phyloP scores from a whole-genome alignment of 2,888 invertebrate genomes.

The Euproctis similis region DNA sequence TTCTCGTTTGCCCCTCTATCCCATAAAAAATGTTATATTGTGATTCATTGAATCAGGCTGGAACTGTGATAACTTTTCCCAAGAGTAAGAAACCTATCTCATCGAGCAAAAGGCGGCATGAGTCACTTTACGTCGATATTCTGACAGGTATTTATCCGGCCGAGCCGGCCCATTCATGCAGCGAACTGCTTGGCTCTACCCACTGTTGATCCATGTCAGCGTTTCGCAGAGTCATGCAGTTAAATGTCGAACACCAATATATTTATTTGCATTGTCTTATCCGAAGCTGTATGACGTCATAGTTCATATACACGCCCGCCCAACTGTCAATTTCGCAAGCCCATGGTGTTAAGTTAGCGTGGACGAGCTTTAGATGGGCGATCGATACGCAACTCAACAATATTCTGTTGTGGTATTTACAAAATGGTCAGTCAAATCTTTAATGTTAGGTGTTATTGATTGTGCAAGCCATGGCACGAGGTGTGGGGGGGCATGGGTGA shows the following conservation, averaged over 20 bases:
- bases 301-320: conserved; percentile 57
- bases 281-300: conserved; percentile 48
- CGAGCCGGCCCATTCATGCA: too few relatives aligned
- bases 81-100: too few relatives aligned
- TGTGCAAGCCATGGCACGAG: conserved; percentile 42
- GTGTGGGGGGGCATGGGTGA: conserved; percentile 30
- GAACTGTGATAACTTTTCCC: too few relatives aligned
- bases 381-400: conserved; percentile 28
- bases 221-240: conserved; percentile 50
- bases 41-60: too few relatives aligned
- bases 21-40: too few relatives aligned
- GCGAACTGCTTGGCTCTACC: too few relatives aligned
- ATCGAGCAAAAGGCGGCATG: too few relatives aligned
- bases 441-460: conserved; percentile 43
- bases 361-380: conserved; percentile 19
- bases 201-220: conserved; percentile 52
- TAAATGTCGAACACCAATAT: conserved; percentile 61
- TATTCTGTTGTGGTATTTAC: conserved; percentile 34
- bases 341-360: conserved; percentile 34
- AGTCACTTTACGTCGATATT: too few relatives aligned
- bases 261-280: conserved; percentile 64
- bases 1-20: too few relatives aligned
- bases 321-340: conserved; percentile 51
- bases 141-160: too few relatives aligned
- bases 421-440: conserved; percentile 44